A percentile compares a stretch with the other conserved stretches of the same genome.
These are phyloP conservation scores for Eulemur mongoz DNA, from an alignment of 2,797 vertebrate genomes.

Conservation along the genomic window DNA sequence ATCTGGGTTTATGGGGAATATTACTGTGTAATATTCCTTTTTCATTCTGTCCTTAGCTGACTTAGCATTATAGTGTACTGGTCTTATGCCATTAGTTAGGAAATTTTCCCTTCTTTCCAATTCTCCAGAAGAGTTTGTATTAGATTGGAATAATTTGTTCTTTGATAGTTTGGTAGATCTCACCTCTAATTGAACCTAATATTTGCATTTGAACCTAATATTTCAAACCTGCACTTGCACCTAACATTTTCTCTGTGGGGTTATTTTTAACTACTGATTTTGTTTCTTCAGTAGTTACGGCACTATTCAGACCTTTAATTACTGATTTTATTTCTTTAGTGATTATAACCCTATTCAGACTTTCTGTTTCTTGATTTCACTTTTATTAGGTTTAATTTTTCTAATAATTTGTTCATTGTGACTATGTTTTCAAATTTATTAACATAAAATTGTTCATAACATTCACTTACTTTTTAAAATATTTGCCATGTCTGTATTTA, in stretches of 20 bases:
- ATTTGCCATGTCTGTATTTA: neutral
- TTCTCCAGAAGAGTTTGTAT: neutral
- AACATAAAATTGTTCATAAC: too few relatives aligned
- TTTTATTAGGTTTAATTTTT: slow-evolving; percentile 36
- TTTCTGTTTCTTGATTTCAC: slow-evolving; percentile 11
- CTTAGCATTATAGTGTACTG: neutral
- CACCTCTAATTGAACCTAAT: neutral
- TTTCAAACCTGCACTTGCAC: neutral
- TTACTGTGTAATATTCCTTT: neutral
- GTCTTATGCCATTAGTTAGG: neutral
- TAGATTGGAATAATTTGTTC: slow-evolving; percentile 38
- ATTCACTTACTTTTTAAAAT: neutral
- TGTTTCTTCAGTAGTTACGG: slow-evolving; percentile 51
- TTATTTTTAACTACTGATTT: slow-evolving; percentile 58
- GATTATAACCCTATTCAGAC: too few relatives aligned
- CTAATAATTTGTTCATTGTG: slow-evolving; percentile 32
- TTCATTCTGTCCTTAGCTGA: neutral
- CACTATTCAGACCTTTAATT: slow-evolving; percentile 3
- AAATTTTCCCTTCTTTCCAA: neutral
- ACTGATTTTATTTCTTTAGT: too few relatives aligned
- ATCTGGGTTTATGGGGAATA: neutral
- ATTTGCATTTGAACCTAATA: too few relatives aligned
- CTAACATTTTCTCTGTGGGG: slow-evolving; percentile 38
- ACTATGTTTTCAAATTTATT: slow-evolving; percentile 17
- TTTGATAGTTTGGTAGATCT: neutral